Base-by-base conservation (phyloP, 2,113 vertebrate genomes). In the Callocephalon fimbriatum region DNA sequence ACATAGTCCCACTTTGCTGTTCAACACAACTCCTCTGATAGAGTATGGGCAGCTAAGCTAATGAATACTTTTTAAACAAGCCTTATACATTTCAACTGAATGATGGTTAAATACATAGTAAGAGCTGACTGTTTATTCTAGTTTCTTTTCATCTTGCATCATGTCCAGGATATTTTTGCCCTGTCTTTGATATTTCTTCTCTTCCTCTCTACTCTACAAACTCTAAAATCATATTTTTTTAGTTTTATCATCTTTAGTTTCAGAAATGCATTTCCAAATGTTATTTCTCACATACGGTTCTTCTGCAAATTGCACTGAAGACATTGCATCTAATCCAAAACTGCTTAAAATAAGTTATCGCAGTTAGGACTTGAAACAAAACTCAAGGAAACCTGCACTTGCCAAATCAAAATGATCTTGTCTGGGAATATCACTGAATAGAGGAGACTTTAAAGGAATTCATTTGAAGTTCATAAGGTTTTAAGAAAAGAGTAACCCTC, bases 341-440 rank as follows among this genome's bases (percentile, higher is more conserved):
- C 9, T 66, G 10, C 27, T n/a, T 83, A 62, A 80, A 89, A 62
- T 40, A n/a, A 8, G 4, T 48, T 37, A 56, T 3, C 7, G 1
- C 19, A 54, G 9, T 65, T 35, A 47, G 7, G 8, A 82, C 32
- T 32, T 61, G 75, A 76, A 86, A 21, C 3, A 7, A 65, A 79
- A 37, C 13, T 74, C 16, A 37, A 29, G 42, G 32, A 75, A 72
- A 74, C 9, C n/a, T 1, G 2, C 0, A 0, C 4, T 71, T 92
- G 11, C 4, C 21, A 35, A 51, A 86, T 45, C 12, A 74, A 76
- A 68, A 68, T 38, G 47, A 18, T n/a, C 48, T 68, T 51, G 2
- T 47, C 32, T 47, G 15, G 67, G 37, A 44, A 6, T 25, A 51
- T 44, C 18, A 50, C 10, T 72, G 44, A 62, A 48, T 2, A 74